These are phyloP conservation scores for Andrena dorsata DNA, from an alignment of 2,888 invertebrate genomes.

Conservation along the genomic window DNA sequence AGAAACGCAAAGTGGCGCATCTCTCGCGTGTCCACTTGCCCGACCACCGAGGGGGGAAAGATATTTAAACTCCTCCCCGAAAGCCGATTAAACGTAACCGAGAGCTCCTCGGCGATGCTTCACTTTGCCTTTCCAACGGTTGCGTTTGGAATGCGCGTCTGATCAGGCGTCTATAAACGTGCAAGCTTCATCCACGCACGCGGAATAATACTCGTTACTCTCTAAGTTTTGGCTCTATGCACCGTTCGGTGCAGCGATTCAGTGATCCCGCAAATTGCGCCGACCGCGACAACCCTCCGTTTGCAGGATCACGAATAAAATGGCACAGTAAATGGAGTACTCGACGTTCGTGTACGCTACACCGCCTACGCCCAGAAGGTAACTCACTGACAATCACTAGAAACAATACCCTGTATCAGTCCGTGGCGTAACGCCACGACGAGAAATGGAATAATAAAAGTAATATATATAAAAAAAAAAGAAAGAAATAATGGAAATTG, in stretches of 20 bases:
- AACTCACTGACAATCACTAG: slow-evolving; percentile 64
- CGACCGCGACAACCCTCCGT: background rate
- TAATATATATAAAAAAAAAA: background rate
- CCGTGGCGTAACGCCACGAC: background rate
- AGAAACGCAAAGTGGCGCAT: slow-evolving; percentile 15
- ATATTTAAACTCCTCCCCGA: background rate
- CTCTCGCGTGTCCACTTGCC: slow-evolving; percentile 3
- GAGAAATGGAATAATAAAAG: background rate
- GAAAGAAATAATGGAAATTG: background rate
- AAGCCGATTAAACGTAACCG: background rate
- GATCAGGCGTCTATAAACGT: background rate
- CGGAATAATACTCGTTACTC: slow-evolving; percentile 27
- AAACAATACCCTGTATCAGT: slow-evolving; percentile 67
- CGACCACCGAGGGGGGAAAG: background rate
- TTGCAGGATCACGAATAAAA: slow-evolving; percentile 15
- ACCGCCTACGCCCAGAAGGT: slow-evolving; percentile 42
- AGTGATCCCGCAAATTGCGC: background rate
- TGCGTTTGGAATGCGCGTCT: background rate
- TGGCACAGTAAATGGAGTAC: slow-evolving; percentile 9
- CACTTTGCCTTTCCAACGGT: slow-evolving; percentile 4
- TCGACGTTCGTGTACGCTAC: slow-evolving; percentile 2
- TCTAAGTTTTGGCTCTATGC: slow-evolving; percentile 1
- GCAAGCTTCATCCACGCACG: background rate
- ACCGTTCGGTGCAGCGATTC: background rate
- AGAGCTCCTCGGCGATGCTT: background rate